Evolutionary conservation across 2,113 vertebrate species (phyloP).

Genomic region (Machaerirhynchus nigripectus): DNA sequence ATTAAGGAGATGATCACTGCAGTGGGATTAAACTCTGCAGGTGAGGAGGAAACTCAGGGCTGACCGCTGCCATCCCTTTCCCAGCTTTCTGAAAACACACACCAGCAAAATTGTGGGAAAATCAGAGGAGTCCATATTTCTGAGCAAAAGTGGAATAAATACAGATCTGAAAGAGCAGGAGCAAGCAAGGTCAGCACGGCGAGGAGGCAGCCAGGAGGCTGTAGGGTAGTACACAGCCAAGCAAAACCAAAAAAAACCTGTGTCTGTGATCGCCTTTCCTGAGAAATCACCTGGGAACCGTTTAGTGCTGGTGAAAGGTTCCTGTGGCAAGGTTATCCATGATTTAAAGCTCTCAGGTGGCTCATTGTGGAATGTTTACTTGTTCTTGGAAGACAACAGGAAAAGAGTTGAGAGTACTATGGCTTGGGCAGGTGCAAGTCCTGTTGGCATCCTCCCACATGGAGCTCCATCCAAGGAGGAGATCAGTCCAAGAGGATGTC

Average conservation of each 20-base stretch:
- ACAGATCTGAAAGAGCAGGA: neutral
- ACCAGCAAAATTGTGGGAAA: neutral
- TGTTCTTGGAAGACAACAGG: neutral
- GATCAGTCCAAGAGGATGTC: neutral
- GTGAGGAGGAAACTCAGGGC: neutral
- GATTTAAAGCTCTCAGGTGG: neutral
- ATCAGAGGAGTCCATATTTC: neutral
- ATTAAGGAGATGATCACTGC: neutral
- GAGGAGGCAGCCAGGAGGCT: neutral
- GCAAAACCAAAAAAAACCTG: neutral
- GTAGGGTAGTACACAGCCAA: neutral
- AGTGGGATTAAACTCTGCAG: neutral
- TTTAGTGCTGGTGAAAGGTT: neutral
- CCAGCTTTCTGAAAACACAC: neutral
- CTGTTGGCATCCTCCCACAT: accelerated
- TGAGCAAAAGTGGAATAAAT: neutral
- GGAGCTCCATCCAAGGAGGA: neutral
- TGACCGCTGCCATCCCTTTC: neutral
- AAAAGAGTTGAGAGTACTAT: neutral
- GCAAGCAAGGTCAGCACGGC: neutral
- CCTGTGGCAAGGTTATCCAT: neutral
- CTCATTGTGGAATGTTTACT: neutral
- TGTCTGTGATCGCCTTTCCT: neutral
- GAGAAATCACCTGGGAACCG: neutral
- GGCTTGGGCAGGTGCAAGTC: neutral